Conservation (phyloP, 1,140 invertebrate genomes). For the Glomeris maerens region DNA sequence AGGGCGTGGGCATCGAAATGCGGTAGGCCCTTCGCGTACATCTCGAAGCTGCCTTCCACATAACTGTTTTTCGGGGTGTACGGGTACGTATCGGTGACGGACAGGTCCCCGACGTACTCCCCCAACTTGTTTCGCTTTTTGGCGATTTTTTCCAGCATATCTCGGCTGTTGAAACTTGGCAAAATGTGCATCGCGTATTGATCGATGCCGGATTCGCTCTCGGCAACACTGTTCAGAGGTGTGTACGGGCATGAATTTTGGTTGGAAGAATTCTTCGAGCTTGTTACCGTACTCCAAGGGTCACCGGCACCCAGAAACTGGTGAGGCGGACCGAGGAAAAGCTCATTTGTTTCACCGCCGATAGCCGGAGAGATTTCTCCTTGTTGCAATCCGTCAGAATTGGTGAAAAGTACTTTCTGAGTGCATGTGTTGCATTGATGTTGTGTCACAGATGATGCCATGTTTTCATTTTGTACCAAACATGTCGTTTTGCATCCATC, state of each 20-base stretch:
- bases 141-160: constrained; percentile 28
- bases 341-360: no score
- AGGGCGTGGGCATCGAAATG: constrained; percentile 5
- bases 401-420: no score
- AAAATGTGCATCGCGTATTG: constrained; percentile 16
- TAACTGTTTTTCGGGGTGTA: constrained; percentile 28
- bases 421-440: no score
- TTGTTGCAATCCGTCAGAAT: no score
- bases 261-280: constrained; percentile 19
- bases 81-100: constrained; percentile 21
- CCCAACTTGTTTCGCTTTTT: constrained; percentile 21
- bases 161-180: constrained; percentile 27
- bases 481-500: no score
- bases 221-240: constrained; percentile 24
- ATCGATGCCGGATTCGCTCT: constrained; percentile 16
- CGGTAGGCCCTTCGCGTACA: constrained; percentile 15
- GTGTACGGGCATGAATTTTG: constrained; percentile 28
- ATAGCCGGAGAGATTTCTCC: no score
- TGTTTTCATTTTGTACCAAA: no score
- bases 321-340: no score
- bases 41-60: constrained; percentile 24
- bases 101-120: constrained; percentile 20
- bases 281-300: constrained; percentile 2
- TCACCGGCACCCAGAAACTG: constrained; percentile 1
- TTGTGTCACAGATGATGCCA: no score